These are phyloP conservation scores for Cephalotes varians DNA, from an alignment of 2,888 invertebrate species.

Conservation along the genomic window DNA sequence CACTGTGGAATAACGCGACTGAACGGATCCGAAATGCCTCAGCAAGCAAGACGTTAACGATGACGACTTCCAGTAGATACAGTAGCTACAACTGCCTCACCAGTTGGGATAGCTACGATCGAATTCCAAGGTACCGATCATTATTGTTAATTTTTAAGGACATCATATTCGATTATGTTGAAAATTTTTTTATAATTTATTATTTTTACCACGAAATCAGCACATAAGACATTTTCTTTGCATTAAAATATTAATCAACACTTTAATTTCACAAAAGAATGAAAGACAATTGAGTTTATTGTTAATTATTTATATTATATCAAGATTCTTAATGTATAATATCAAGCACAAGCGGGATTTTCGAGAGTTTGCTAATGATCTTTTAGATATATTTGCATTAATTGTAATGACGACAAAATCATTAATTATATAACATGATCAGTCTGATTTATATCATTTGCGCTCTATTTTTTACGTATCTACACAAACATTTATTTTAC, in stretches of 20 bases:
- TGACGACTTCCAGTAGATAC: constrained; percentile 92
- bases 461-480: background rate
- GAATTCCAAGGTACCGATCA: constrained; percentile 93
- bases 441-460: constrained; percentile 10
- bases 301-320: background rate
- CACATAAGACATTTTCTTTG: background rate
- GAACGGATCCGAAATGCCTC: constrained; percentile 59
- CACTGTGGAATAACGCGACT: constrained; percentile 45
- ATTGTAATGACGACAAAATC: background rate
- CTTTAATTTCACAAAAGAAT: background rate
- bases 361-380: background rate
- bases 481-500: background rate
- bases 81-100: constrained; percentile 96
- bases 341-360: background rate
- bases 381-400: background rate
- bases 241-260: background rate
- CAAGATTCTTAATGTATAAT: background rate
- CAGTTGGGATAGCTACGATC: constrained; percentile 96
- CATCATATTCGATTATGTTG: background rate
- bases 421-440: constrained; percentile 11
- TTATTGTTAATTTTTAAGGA: background rate
- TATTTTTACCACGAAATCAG: background rate
- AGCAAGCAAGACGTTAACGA: constrained; percentile 81
- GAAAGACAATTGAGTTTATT: no score
- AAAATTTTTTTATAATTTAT: background rate